Conservation (phyloP, 2,113 vertebrate genomes). For the Lophura nycthemera region DNA sequence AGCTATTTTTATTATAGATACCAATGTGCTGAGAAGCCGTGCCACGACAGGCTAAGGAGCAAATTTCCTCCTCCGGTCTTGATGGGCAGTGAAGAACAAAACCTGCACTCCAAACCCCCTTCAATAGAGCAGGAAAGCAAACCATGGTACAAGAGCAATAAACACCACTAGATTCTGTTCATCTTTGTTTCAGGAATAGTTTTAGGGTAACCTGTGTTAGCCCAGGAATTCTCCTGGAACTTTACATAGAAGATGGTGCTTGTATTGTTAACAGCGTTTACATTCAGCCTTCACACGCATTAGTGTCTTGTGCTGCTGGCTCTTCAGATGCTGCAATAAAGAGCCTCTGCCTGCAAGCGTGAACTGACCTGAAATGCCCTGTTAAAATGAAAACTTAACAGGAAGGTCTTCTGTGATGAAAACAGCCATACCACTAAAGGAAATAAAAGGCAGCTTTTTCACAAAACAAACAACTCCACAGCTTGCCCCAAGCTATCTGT, state of each 20-base stretch:
- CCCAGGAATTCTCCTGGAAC: not conserved
- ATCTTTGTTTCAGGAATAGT: not conserved
- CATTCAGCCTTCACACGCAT: fast-evolving
- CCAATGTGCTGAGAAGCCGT: not conserved
- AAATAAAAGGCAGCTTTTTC: not conserved
- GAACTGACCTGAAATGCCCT: not conserved
- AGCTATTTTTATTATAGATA: not conserved
- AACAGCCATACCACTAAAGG: not conserved
- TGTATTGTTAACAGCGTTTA: not conserved
- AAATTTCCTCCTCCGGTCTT: not conserved
- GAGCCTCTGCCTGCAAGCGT: not conserved
- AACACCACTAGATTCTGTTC: fast-evolving
- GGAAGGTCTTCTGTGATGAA: not conserved
- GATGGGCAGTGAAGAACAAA: not conserved
- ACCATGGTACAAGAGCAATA: not conserved
- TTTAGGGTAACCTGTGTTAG: not conserved
- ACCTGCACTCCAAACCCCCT: not conserved
- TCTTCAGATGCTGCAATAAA: not conserved
- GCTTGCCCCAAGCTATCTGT: not conserved
- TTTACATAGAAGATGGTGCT: not conserved
- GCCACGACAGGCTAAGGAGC: not conserved
- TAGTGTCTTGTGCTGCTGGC: not conserved
- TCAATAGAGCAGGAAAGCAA: not conserved
- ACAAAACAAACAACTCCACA: not conserved
- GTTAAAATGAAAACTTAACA: not conserved